Percentiles rank a stretch among this genome's conserved stretches.
These are phyloP conservation scores for Scopus umbretta DNA, from an alignment of 2,113 vertebrate species.

Conservation along the genomic window DNA sequence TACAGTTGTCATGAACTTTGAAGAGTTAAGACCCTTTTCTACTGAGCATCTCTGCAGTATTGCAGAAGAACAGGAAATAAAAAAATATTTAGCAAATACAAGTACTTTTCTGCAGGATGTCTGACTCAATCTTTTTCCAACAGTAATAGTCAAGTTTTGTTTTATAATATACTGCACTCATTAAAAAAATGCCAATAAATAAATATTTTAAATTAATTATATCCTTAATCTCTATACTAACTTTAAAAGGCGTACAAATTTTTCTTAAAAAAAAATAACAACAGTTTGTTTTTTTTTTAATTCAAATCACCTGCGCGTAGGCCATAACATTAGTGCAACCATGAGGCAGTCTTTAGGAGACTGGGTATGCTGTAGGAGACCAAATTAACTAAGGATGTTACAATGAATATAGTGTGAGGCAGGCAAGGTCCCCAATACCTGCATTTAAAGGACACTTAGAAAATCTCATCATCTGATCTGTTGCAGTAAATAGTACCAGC, in stretches of 20 bases:
- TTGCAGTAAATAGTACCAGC: slow-evolving; percentile 70
- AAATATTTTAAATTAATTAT: background rate
- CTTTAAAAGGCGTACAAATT: background rate
- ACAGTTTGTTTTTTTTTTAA: no score
- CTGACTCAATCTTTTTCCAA: background rate
- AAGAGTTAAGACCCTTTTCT: background rate
- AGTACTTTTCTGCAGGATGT: background rate
- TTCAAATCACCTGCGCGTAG: background rate
- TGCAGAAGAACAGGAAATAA: background rate
- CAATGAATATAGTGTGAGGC: slow-evolving; percentile 19
- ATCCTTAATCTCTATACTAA: background rate
- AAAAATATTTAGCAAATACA: background rate
- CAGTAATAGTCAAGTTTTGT: background rate
- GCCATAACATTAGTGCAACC: background rate
- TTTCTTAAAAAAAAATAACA: background rate
- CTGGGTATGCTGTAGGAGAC: background rate
- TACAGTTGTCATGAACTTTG: background rate
- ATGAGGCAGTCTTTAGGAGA: background rate
- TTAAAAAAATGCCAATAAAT: background rate
- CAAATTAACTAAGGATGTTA: background rate
- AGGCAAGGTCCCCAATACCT: slow-evolving; percentile 61
- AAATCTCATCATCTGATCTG: slow-evolving; percentile 62
- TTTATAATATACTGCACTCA: background rate
- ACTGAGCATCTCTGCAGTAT: background rate
- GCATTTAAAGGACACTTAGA: slow-evolving; percentile 61